A percentile compares a stretch with the other conserved stretches of the same genome.
phyloP scores from a whole-genome alignment of 2,888 invertebrate species.

The Hydraecia micacea region DNA sequence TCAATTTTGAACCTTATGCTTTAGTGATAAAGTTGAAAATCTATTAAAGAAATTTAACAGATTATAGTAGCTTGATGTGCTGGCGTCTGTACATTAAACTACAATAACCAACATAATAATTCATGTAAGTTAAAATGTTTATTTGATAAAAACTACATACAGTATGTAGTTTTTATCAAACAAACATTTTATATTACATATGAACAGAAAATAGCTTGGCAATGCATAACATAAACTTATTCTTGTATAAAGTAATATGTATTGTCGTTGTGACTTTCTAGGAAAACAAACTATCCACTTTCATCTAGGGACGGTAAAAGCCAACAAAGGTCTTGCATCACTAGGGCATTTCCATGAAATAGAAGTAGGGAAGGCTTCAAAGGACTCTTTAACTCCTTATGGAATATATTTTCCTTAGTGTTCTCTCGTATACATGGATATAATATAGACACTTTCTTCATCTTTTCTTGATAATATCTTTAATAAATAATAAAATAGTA shows the following conservation, averaged over 20 bases:
- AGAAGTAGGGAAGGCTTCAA: neutral
- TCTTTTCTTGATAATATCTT: neutral
- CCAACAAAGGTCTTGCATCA: conserved; percentile 4
- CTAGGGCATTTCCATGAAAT: neutral
- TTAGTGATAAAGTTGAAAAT: too few relatives aligned
- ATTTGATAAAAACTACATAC: too few relatives aligned
- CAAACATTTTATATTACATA: neutral
- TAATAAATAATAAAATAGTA: too few relatives aligned
- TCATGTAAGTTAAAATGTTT: neutral
- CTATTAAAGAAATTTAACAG: too few relatives aligned
- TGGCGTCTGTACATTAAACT: too few relatives aligned
- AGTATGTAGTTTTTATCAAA: too few relatives aligned
- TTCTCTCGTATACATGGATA: neutral
- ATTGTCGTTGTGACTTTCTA: conserved; percentile 7
- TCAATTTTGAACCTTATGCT: too few relatives aligned
- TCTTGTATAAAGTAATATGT: conserved; percentile 1
- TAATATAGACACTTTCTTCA: neutral
- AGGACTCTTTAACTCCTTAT: neutral
- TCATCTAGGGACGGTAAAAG: neutral
- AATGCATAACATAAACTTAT: conserved; percentile 4
- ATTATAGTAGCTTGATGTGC: too few relatives aligned
- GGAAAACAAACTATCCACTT: conserved; percentile 19
- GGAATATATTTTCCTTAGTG: neutral
- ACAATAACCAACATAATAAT: neutral
- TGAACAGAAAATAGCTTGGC: conserved; percentile 3